These are phyloP conservation scores for Oreochromis niloticus DNA, from an alignment of 2,113 vertebrate genomes.

Conservation along the genomic window DNA sequence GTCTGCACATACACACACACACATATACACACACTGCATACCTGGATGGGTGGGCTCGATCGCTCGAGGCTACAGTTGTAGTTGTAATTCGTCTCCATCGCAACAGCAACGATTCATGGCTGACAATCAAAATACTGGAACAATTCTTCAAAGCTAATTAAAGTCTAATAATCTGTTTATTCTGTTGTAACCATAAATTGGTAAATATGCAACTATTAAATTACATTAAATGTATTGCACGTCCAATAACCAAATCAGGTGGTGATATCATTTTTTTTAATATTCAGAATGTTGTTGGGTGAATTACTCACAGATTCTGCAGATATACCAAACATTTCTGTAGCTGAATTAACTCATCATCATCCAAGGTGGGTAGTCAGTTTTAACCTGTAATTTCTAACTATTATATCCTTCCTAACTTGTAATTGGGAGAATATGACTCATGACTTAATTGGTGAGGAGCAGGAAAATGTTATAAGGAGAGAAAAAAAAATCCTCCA, in stretches of 20 bases:
- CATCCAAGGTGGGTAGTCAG: neutral
- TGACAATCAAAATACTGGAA: neutral
- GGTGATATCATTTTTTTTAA: neutral
- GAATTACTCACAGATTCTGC: neutral
- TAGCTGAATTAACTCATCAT: neutral
- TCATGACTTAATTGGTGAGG: neutral
- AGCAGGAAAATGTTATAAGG: neutral
- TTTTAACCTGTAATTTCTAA: neutral
- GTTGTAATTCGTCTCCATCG: neutral
- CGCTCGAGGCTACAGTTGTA: slow-evolving; percentile 49
- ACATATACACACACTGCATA: slow-evolving; percentile 14
- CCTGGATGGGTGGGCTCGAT: slow-evolving; percentile 64
- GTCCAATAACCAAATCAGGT: neutral
- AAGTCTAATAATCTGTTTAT: neutral
- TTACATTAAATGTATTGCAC: neutral
- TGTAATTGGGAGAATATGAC: slow-evolving; percentile 13
- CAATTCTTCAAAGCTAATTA: neutral
- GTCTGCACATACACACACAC: neutral
- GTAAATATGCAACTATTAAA: neutral
- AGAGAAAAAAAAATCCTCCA: neutral
- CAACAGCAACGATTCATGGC: neutral
- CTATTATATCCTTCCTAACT: neutral
- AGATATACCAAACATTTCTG: neutral
- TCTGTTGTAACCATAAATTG: neutral
- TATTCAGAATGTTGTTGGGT: neutral